Evolutionary conservation across 2,888 invertebrate species (phyloP), one percentile per base, ranked within the genome.

Genomic region (Drepana falcataria): DNA sequence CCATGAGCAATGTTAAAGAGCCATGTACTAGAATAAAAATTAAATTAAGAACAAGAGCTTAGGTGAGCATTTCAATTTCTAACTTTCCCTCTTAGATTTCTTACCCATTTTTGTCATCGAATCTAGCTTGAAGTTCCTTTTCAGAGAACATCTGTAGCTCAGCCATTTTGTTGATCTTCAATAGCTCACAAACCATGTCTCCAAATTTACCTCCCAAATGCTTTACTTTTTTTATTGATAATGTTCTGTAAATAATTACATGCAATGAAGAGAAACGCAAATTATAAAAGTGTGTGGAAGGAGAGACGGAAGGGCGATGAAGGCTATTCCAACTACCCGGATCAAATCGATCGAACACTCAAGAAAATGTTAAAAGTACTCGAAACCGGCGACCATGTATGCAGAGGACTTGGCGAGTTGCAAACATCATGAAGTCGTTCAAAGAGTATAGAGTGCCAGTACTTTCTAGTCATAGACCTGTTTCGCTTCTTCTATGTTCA

Each of bases 131-230:
- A 4, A 99, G 87, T 56, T 96, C 93, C 61, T 92, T 93, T 75
- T 95, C 93, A 0, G 95, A 91, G 76, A 95, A 96, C 55, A 90
- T 91, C 7, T 93, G 82, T 33, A 99, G 84, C 71, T 99, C 96
- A 0, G 93, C 94, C 94, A 99, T 96, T 48, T 93, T 95, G 54
- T 63, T 80, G 54, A 98, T 94, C 53, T 93, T 92, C 4, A 98
- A 89, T 51, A 93, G 90, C 66, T 96, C 94, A 56, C 94, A 93
- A 2, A 99, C 91, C n/a, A 92, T 89, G 63, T 94, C 93, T 0
- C 99, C 99, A 71, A 99, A 95, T 85, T 99, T 99, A 0, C 98
- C 99, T 44, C 99, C 99, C 33, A 99, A 92, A 74, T 96, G 95
- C 68, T 96, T 94, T 48, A 99, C 95, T 89, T 98, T 98, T 59